phyloP scores from a whole-genome alignment of 2,888 invertebrate species.

The Altica lythri region DNA sequence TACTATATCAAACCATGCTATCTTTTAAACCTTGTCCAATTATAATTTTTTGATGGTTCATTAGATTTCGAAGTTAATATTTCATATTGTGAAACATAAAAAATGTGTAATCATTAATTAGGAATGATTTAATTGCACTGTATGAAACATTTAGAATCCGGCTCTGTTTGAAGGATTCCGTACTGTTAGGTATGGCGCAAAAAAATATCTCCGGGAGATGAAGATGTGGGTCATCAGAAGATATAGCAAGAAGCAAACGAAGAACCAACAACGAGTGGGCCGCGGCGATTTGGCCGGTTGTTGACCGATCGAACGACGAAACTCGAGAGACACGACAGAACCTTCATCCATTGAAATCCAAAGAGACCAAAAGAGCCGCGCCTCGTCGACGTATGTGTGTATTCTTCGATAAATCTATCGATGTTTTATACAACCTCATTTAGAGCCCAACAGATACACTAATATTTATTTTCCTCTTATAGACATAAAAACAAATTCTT shows the following conservation, averaged over 20 bases:
- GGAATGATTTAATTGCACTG: too few relatives aligned
- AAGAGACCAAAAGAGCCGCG: conserved; percentile 7
- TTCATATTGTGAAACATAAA: too few relatives aligned
- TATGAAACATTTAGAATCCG: too few relatives aligned
- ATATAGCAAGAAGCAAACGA: conserved; percentile 28
- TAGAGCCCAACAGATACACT: too few relatives aligned
- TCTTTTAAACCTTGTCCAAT: too few relatives aligned
- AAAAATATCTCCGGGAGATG: conserved; percentile 31
- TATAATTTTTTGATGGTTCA: too few relatives aligned
- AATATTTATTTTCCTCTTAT: too few relatives aligned
- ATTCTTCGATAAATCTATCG: background rate
- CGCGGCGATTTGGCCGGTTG: conserved; percentile 55
- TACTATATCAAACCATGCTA: too few relatives aligned
- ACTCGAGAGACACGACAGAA: conserved; percentile 8
- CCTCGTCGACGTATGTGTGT: conserved; percentile 5
- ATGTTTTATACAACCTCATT: too few relatives aligned
- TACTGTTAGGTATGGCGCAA: conserved; percentile 41
- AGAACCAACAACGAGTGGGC: conserved; percentile 38
- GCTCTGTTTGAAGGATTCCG: conserved; percentile 46
- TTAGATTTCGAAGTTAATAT: too few relatives aligned
- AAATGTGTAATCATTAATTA: too few relatives aligned
- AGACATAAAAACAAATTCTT: too few relatives aligned
- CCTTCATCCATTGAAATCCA: conserved; percentile 7
- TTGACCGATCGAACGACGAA: conserved; percentile 52
- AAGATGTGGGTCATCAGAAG: conserved; percentile 45